Base-by-base conservation (phyloP, 1,140 invertebrate genomes). In the Solen grandis region DNA sequence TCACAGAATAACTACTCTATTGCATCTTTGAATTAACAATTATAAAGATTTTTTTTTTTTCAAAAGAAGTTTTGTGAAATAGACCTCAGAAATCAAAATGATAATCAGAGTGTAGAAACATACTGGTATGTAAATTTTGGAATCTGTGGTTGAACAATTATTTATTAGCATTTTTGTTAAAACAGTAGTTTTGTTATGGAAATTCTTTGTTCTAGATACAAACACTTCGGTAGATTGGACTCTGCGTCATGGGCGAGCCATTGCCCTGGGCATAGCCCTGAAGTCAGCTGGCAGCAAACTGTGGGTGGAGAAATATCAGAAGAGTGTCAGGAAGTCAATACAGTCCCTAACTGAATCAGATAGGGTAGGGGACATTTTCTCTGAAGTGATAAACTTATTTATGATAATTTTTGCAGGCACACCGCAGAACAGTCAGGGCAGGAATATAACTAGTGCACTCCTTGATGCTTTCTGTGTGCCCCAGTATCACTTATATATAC, bases 181-280 rank as follows among this genome's bases (percentile, higher is more conserved):
- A n/a, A n/a, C n/a, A n/a, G n/a, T n/a, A n/a, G n/a, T n/a, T n/a
- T n/a, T n/a, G n/a, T n/a, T n/a, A n/a, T n/a, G n/a, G n/a, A n/a
- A n/a, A n/a, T n/a, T n/a, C n/a, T n/a, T n/a, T 19, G 19, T 74
- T 65, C 50, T 50, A 87, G 89, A 89, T 74, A 81, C 73, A 54
- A 86, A 89, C 60, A 38, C 73, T 19, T 85, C 85, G 59, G 29
- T 93, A 54, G 96, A 97, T 86, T 95, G 95, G 94, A 94, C 94
- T 33, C 87, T 97, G 10, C 93, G 94, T 29, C 97, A 98, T 92
- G 97, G 97, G 1, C 93, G 96, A 84, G 96, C 95, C 57, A 94
- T 96, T 29, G 96, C 97, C 0, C 92, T 99, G 22, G 96, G 96
- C 87, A 96, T 98, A 29, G 95, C 95, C 10, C 91, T 99, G n/a